phyloP scores from a whole-genome alignment of 1,140 invertebrate species.

The Panonychus citri region DNA sequence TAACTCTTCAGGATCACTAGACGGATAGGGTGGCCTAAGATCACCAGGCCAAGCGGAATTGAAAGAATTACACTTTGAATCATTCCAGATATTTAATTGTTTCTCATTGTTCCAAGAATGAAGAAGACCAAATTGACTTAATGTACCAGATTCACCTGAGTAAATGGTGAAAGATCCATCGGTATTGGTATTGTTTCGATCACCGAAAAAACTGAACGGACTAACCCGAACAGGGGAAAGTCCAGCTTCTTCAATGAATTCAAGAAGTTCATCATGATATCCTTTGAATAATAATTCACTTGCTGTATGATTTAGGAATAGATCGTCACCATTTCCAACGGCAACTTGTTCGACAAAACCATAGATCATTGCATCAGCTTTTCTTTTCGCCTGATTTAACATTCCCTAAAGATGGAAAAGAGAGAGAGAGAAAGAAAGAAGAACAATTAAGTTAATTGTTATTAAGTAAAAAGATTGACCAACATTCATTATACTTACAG shows the following conservation, averaged over 20 bases:
- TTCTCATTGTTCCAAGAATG: conserved; percentile 17
- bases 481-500: conserved; percentile 13
- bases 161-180: conserved; percentile 21
- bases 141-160: conserved; percentile 17
- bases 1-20: neutral
- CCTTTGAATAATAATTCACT: conserved; percentile 17
- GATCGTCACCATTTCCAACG: neutral
- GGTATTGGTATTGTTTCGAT: conserved; percentile 8
- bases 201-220: conserved; percentile 16
- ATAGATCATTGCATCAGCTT: neutral
- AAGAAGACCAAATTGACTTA: conserved; percentile 20
- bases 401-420: neutral
- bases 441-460: neutral
- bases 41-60: conserved; percentile 5
- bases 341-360: neutral
- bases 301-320: conserved; percentile 11
- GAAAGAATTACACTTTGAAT: conserved; percentile 1
- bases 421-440: neutral
- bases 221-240: conserved; percentile 9
- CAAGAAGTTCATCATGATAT: conserved; percentile 13
- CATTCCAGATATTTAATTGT: neutral
- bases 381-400: neutral
- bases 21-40: conserved; percentile 5
- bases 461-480: neutral
- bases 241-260: conserved; percentile 13